Base-by-base conservation (phyloP, 1,140 invertebrate species). In the Bombyx mandarina region DNA sequence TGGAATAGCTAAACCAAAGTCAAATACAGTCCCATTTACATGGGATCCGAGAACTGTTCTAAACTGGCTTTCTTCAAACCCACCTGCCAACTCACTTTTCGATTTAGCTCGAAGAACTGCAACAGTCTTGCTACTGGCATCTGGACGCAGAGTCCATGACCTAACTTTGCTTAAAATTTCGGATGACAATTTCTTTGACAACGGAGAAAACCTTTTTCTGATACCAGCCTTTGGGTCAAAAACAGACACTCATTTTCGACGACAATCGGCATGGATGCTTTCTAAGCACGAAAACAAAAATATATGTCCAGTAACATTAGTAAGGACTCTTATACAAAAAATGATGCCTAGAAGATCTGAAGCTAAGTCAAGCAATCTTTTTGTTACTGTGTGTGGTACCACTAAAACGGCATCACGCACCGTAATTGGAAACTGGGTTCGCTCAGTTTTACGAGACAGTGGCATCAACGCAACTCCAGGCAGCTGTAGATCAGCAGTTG, bases 341-440 rank as follows among this genome's bases (percentile, higher is more conserved):
- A 54, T 60, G 60, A 18, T 81, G 43, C 73, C 70, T 53, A 26
- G 51, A 12, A 63, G 62, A 58, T 69, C 61, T 71, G 77, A 73
- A 7, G 60, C 51, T 2, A 74, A 74, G 2, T 64, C 62, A 2
- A 66, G 79, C 22, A 77, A 85, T 42, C 62, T 82, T 7, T 81
- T 82, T 56, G 79, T 75, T 4, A 57, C 47, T 10, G 69, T 73
- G 8, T 67, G 65, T 43, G 73, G 80, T 26, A 62, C 77, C n/a
- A 12, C 18, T 7, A 64, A 12, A 12, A n/a, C 66, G 10, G 63
- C 65, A 9, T 54, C 64, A 10, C 54, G 58, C 52, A 71, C 69
- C 7, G 45, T 70, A 10, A 80, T 84, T 26, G 65, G 69, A 6
- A 75, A 75, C 10, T 84, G 81, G 79, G 44, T 80, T 9, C 66